Evolutionary conservation across 1,140 invertebrate species (phyloP).

Genomic region (Heliothis virescens): DNA sequence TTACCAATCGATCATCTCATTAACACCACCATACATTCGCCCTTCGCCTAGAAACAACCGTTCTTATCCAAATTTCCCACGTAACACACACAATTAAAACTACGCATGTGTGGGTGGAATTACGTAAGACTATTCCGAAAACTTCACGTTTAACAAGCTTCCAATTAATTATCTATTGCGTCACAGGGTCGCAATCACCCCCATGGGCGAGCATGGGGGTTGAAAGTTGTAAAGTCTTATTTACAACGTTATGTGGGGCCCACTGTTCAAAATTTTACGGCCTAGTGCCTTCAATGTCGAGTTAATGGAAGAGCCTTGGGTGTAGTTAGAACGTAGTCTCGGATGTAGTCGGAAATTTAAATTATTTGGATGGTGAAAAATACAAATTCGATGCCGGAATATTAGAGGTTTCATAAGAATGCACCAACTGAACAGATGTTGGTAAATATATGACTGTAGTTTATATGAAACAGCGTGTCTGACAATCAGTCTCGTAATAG

Average conservation of each 20-base stretch:
- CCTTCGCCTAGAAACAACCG: too few relatives aligned
- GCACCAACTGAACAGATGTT: too few relatives aligned
- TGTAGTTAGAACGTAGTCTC: neutral
- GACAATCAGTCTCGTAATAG: too few relatives aligned
- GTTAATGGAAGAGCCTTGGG: slow-evolving; percentile 24
- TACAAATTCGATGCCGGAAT: too few relatives aligned
- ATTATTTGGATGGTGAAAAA: too few relatives aligned
- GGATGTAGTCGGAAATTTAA: too few relatives aligned
- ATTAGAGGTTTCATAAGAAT: neutral
- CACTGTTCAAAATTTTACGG: slow-evolving; percentile 61
- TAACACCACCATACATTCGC: too few relatives aligned
- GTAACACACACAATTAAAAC: neutral
- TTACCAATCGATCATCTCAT: too few relatives aligned
- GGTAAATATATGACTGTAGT: too few relatives aligned
- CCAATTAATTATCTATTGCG: slow-evolving; percentile 47
- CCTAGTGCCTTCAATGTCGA: neutral
- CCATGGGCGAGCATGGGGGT: slow-evolving; percentile 26
- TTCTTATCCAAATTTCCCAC: neutral
- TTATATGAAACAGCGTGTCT: too few relatives aligned
- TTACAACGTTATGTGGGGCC: slow-evolving; percentile 52
- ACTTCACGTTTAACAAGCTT: slow-evolving; percentile 2
- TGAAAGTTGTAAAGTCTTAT: slow-evolving; percentile 59
- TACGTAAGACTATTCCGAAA: slow-evolving; percentile 9
- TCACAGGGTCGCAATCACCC: slow-evolving; percentile 40
- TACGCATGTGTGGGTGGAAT: neutral